A percentile compares a stretch with the other conserved stretches of the same genome.
Conservation (phyloP, 2,888 invertebrate species). For the Pseudeuparius sepicola region DNA sequence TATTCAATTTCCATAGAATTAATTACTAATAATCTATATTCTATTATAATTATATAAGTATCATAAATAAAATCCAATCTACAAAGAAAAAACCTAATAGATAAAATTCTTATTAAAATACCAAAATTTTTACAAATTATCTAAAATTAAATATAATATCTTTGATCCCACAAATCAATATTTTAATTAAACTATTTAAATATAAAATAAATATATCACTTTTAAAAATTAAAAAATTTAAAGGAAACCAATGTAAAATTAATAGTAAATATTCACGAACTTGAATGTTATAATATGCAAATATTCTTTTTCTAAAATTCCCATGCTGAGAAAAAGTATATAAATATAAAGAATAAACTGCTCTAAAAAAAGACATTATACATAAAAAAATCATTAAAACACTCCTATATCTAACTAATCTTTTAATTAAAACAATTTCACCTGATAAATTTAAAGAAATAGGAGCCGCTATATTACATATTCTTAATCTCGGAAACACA, state of each 20-base stretch:
- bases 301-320: too few relatives aligned
- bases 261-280: constrained; percentile 53
- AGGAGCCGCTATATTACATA: constrained; percentile 57
- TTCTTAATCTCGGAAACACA: constrained; percentile 30
- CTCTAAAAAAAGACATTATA: constrained; percentile 54
- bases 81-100: constrained; percentile 39
- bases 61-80: constrained; percentile 35
- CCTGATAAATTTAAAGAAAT: constrained; percentile 58
- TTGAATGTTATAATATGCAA: too few relatives aligned
- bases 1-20: constrained; percentile 43
- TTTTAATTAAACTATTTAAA: constrained; percentile 59
- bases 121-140: constrained; percentile 35
- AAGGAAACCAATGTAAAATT: constrained; percentile 52
- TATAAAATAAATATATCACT: constrained; percentile 42
- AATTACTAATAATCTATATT: constrained; percentile 46
- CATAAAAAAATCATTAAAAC: constrained; percentile 45
- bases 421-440: constrained; percentile 55
- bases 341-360: constrained; percentile 53
- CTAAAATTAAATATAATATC: constrained; percentile 45
- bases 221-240: constrained; percentile 52
- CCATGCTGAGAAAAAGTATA: constrained; percentile 56
- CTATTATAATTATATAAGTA: constrained; percentile 45
- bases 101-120: constrained; percentile 25
- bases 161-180: constrained; percentile 57
- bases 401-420: constrained; percentile 44